Evolutionary conservation across 2,113 vertebrate genomes (phyloP).

Genomic region (Mormyrus iriodes): DNA sequence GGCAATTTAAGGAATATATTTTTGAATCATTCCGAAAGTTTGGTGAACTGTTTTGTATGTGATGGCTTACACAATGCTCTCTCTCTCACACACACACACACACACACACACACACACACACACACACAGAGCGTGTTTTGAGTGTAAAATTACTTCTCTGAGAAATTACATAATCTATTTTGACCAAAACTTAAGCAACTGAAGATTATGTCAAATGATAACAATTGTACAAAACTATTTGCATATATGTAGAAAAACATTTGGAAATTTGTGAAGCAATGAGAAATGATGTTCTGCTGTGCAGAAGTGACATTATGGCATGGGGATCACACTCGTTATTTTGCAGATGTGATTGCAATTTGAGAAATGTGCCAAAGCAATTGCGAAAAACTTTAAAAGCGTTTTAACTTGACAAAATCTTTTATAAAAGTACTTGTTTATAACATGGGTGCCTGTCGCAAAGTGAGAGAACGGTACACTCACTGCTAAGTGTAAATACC

Average conservation of each 20-base stretch:
- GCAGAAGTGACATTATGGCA: not conserved
- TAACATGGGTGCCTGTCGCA: not conserved
- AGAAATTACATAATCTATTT: not conserved
- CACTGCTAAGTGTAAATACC: not conserved
- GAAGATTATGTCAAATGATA: not conserved
- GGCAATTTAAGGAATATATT: not conserved
- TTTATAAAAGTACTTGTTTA: not conserved
- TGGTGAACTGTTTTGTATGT: not conserved
- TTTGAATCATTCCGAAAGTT: not conserved
- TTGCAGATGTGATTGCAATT: not conserved
- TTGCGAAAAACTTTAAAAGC: not conserved
- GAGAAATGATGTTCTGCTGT: not conserved
- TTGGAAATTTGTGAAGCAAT: not conserved
- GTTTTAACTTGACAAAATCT: not conserved
- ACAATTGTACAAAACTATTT: not conserved
- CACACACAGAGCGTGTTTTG: not conserved
- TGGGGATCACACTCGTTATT: not conserved
- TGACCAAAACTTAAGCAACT: not conserved
- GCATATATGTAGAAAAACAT: not conserved
- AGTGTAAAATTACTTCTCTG: not conserved
- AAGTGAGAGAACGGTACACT: not conserved
- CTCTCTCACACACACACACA: too few relatives aligned
- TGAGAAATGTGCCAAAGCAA: not conserved
- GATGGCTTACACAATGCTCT: not conserved
- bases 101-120: too few relatives aligned